Percentiles rank a stretch among this genome's conserved stretches.
Evolutionary conservation across 2,797 vertebrate species (phyloP).

Genomic region (Mastacembelus armatus): DNA sequence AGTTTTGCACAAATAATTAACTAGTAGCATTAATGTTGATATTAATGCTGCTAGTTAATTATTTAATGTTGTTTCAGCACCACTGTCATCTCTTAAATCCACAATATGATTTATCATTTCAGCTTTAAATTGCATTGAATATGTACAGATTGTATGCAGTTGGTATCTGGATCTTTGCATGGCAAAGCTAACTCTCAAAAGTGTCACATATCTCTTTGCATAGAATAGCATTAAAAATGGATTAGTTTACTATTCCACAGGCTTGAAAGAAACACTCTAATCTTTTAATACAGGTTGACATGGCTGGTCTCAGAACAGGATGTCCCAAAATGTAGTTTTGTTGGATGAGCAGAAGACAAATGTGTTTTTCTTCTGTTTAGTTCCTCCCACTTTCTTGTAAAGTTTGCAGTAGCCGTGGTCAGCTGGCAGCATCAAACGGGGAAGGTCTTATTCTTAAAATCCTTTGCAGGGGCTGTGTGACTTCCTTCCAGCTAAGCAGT

Average conservation of each 20-base stretch:
- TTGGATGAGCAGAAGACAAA: slow-evolving; percentile 1
- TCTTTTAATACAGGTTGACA: neutral
- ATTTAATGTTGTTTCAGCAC: too few species aligned
- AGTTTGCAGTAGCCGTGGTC: slow-evolving; percentile 30
- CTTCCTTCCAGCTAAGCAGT: slow-evolving; percentile 34
- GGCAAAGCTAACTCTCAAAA: too few species aligned
- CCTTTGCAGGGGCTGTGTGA: slow-evolving; percentile 5
- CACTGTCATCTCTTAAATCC: too few species aligned
- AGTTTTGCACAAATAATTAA: too few species aligned
- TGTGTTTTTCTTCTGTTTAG: slow-evolving; percentile 26
- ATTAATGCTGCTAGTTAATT: too few species aligned
- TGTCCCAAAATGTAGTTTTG: slow-evolving; percentile 11
- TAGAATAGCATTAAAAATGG: too few species aligned
- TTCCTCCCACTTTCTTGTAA: slow-evolving; percentile 1
- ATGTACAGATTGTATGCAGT: too few species aligned
- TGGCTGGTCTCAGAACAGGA: slow-evolving; percentile 1
- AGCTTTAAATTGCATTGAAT: too few species aligned
- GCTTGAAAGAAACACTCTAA: neutral
- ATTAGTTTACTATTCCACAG: neutral
- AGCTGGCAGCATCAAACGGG: slow-evolving; percentile 34
- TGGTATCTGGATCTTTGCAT: too few species aligned
- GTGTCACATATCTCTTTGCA: too few species aligned
- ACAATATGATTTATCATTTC: too few species aligned
- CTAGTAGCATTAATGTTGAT: too few species aligned
- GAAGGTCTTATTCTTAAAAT: slow-evolving; percentile 48